Percentiles rank a stretch among this genome's conserved stretches.
These are phyloP conservation scores for Drosophila anomelani DNA, from an alignment of 2,888 invertebrate genomes.

Conservation along the genomic window DNA sequence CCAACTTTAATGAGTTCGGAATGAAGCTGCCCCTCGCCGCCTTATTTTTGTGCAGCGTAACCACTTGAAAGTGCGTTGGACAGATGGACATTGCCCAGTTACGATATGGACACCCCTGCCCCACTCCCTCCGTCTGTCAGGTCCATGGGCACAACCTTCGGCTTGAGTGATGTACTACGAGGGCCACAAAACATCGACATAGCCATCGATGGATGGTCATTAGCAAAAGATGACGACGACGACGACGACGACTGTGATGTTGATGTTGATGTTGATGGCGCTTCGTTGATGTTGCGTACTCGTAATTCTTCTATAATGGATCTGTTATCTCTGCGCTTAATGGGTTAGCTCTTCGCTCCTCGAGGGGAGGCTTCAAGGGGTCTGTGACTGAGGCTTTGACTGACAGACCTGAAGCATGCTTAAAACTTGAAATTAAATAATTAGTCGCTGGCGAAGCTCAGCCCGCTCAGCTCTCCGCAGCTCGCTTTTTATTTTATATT, in stretches of 20 bases:
- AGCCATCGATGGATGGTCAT: conserved; percentile 73
- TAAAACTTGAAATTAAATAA: conserved; percentile 79
- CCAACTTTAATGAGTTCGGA: conserved; percentile 45
- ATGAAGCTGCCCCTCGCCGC: conserved; percentile 23
- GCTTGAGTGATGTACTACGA: conserved; percentile 74
- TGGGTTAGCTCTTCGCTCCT: conserved; percentile 60
- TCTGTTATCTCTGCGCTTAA: conserved; percentile 78
- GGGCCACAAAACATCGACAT: conserved; percentile 37
- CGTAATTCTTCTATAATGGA: conserved; percentile 80
- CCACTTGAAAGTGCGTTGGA: conserved; percentile 60
- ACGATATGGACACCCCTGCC: conserved; percentile 7
- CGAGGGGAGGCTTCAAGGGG: conserved; percentile 7
- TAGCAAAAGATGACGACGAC: conserved; percentile 77
- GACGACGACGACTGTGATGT: conserved; percentile 66
- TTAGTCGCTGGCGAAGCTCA: conserved; percentile 77
- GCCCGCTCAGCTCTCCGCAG: not conserved
- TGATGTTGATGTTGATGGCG: conserved; percentile 34
- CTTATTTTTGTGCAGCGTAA: conserved; percentile 55
- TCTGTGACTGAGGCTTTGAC: conserved; percentile 37
- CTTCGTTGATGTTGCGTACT: conserved; percentile 65
- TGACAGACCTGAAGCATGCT: conserved; percentile 73
- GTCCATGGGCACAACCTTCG: conserved; percentile 42
- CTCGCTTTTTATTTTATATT: conserved; percentile 13
- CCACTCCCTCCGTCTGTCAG: conserved; percentile 27
- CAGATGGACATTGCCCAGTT: conserved; percentile 52